These are phyloP conservation scores for Entelurus aequoreus DNA, from an alignment of 2,113 vertebrate species.

Conservation along the genomic window DNA sequence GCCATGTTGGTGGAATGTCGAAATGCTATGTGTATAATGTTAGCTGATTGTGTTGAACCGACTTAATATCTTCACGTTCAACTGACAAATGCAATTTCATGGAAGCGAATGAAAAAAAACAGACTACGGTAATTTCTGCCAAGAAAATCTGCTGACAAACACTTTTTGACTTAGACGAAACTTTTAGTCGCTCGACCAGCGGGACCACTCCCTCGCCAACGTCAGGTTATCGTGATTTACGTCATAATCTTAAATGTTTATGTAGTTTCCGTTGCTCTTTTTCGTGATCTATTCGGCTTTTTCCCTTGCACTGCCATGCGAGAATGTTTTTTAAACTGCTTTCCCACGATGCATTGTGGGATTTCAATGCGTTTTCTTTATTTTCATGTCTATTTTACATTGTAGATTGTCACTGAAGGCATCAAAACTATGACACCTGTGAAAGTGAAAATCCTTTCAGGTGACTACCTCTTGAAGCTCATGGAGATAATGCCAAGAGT, in stretches of 20 bases:
- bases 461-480: no score
- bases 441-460: no score
- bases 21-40: background rate
- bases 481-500: no score
- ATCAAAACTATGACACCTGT: no score
- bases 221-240: constrained; percentile 28
- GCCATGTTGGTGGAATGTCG: no score
- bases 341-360: background rate
- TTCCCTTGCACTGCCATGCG: constrained; percentile 21
- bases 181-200: constrained; percentile 10
- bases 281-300: constrained; percentile 17
- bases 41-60: background rate
- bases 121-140: no score
- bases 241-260: constrained; percentile 31
- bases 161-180: background rate
- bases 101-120: background rate
- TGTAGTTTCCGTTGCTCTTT: background rate
- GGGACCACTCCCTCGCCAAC: constrained; percentile 35
- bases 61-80: background rate
- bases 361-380: background rate
- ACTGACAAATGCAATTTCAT: background rate
- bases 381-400: background rate
- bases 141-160: background rate
- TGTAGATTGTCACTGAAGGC: no score
- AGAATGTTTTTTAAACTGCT: constrained; percentile 20